A percentile compares a stretch with the other conserved stretches of the same genome.
These are phyloP conservation scores for Megalops atlanticus DNA, from an alignment of 2,113 vertebrate species.

Conservation along the genomic window DNA sequence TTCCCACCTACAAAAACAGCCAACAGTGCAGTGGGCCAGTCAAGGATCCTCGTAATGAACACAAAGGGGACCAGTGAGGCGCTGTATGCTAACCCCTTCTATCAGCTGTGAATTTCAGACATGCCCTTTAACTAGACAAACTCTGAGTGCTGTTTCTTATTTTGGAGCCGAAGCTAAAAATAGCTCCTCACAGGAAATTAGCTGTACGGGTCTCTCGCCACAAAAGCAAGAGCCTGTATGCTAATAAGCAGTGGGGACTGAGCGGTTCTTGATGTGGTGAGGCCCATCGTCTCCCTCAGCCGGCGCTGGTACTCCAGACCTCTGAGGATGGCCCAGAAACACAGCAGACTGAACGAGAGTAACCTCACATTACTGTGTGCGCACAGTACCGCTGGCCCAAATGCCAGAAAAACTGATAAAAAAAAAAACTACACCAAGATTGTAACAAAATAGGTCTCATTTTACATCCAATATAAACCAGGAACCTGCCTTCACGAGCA, in stretches of 20 bases:
- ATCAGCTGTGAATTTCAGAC: slow-evolving; percentile 22
- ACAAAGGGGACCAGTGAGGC: neutral
- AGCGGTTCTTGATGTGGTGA: slow-evolving; percentile 34
- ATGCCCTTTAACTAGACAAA: slow-evolving; percentile 26
- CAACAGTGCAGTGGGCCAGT: neutral
- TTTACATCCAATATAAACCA: slow-evolving; percentile 23
- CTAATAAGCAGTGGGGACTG: slow-evolving; percentile 29
- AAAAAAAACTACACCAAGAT: slow-evolving; percentile 15
- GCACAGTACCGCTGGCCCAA: neutral
- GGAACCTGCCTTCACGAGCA: neutral
- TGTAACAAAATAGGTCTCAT: slow-evolving; percentile 3
- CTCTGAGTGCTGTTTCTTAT: slow-evolving; percentile 30
- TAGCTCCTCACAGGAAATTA: slow-evolving; percentile 40
- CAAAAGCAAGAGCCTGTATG: slow-evolving; percentile 28
- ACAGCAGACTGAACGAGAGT: slow-evolving; percentile 17
- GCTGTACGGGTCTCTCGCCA: slow-evolving; percentile 25
- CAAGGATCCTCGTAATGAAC: neutral
- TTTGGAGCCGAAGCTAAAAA: slow-evolving; percentile 46
- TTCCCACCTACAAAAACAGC: slow-evolving; percentile 19
- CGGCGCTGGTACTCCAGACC: neutral
- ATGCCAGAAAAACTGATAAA: neutral
- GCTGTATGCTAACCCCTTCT: slow-evolving; percentile 5
- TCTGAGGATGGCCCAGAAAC: slow-evolving; percentile 19
- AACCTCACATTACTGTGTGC: slow-evolving; percentile 2
- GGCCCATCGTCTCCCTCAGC: slow-evolving; percentile 14